Base-by-base conservation (phyloP, 2,797 vertebrate species). In the Rhadinocentrus ornatus region DNA sequence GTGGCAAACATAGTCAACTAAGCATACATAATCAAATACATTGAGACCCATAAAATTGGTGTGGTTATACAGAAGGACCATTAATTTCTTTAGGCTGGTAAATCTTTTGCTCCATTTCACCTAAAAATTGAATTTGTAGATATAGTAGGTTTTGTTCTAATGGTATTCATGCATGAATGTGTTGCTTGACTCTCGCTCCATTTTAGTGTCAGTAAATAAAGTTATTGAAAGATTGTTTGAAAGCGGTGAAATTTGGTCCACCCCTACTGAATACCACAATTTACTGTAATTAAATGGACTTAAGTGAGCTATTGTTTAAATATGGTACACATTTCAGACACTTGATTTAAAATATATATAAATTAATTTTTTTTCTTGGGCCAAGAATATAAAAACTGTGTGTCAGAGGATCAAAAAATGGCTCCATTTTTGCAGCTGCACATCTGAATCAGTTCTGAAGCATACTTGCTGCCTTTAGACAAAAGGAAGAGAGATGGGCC, bases 1-100 rank as follows among this genome's bases (percentile, higher is more conserved):
- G 56, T 58, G 66, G 73, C 65, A 84, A 88, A 87, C 76, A 66
- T 62, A 74, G 77, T 71, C 69, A 80, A 62, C 63, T 60, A 41
- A 70, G 70, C 79, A 75, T 53, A 77, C 70, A 78, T 68, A 84
- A 86, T 88, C 44, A 60, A 67, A 85, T 74, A 16, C 37, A 61
- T 65, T 69, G 31, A 69, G 48, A 78, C 78, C 68, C 46, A 61
- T 69, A 68, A 68, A 75, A 67, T 72, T 12, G 2, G 32, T 52
- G 31, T 57, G 18, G 63, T 65, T 82, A 52, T 70, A 52, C 58
- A 46, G 22, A 61, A 71, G 13, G 15, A 16, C 54, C 20, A 53
- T 70, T 69, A 3, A 62, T 62, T 77, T 69, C 7, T 26, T 29
- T 39, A 4, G 46, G 20, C 9, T 41, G 29, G 16, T 70, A 29